phyloP scores from a whole-genome alignment of 2,113 vertebrate species.

The Lophochroa leadbeateri region DNA sequence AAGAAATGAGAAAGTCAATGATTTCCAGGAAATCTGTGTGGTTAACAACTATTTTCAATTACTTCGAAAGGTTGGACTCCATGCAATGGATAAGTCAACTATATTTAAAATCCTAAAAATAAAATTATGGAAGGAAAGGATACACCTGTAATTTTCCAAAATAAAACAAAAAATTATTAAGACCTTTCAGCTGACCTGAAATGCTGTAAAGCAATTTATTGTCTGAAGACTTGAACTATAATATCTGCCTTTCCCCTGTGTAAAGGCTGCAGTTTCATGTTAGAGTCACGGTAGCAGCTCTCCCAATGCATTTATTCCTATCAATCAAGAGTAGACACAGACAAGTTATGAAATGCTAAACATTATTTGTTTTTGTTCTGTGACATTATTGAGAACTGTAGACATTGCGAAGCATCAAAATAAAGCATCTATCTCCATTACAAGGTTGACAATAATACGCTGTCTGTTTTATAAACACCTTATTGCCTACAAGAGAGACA shows the following conservation, averaged over 20 bases:
- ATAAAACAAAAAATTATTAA: not conserved
- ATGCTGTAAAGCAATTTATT: not conserved
- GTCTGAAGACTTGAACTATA: not conserved
- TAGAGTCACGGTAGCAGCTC: not conserved
- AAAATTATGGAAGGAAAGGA: not conserved
- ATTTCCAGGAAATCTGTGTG: not conserved
- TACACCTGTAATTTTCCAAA: not conserved
- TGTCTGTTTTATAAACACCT: not conserved
- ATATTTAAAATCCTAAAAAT: not conserved
- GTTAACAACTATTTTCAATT: not conserved
- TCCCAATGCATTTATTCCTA: not conserved
- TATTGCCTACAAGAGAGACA: not conserved
- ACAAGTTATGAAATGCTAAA: not conserved
- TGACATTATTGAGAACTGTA: not conserved
- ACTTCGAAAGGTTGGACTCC: not conserved
- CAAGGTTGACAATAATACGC: not conserved
- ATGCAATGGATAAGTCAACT: not conserved
- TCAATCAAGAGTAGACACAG: not conserved
- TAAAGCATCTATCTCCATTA: not conserved
- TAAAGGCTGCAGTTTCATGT: not conserved
- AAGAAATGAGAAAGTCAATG: not conserved
- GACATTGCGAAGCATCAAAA: not conserved
- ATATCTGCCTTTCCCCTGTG: not conserved
- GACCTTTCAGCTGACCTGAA: not conserved
- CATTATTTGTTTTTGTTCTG: not conserved